A percentile compares a stretch with the other conserved stretches of the same genome.
Evolutionary conservation across 2,888 invertebrate genomes (phyloP).

Genomic region (Adelphocoris suturalis): DNA sequence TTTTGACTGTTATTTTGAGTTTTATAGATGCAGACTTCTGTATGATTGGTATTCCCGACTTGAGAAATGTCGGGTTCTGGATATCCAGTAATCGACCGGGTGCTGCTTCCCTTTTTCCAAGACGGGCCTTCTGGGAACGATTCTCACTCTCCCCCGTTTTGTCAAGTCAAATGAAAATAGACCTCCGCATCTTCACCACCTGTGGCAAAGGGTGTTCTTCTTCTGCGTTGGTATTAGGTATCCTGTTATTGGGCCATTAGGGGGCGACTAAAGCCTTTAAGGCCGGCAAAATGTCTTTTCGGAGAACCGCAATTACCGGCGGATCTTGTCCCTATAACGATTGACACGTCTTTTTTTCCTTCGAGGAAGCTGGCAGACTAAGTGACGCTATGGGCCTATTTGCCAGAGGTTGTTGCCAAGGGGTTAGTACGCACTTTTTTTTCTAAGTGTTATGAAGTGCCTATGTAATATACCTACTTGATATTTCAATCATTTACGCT

Average conservation of each 20-base stretch:
- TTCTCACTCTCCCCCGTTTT: slow-evolving; percentile 1
- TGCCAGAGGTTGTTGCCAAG: background rate
- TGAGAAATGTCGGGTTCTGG: background rate
- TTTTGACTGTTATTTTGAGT: no score
- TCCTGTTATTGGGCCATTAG: slow-evolving; percentile 56
- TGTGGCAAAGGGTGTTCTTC: slow-evolving; percentile 27
- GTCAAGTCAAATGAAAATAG: slow-evolving; percentile 39
- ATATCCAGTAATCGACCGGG: slow-evolving; percentile 4
- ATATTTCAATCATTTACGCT: no score
- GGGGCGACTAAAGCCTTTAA: slow-evolving; percentile 38
- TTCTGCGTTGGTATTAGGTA: slow-evolving; percentile 26
- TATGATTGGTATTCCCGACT: no score
- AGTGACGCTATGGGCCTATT: background rate
- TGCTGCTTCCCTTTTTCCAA: background rate
- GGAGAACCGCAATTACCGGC: slow-evolving; percentile 56
- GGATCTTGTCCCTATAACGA: slow-evolving; percentile 53
- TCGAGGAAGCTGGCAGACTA: background rate
- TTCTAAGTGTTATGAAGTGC: no score
- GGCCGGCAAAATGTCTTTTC: slow-evolving; percentile 41
- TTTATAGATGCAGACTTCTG: no score
- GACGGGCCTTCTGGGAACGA: background rate
- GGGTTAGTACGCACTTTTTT: background rate
- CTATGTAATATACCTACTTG: no score
- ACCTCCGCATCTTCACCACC: slow-evolving; percentile 26
- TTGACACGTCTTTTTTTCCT: slow-evolving; percentile 47